phyloP scores from a whole-genome alignment of 2,888 invertebrate species.

The Scaeva pyrastri region DNA sequence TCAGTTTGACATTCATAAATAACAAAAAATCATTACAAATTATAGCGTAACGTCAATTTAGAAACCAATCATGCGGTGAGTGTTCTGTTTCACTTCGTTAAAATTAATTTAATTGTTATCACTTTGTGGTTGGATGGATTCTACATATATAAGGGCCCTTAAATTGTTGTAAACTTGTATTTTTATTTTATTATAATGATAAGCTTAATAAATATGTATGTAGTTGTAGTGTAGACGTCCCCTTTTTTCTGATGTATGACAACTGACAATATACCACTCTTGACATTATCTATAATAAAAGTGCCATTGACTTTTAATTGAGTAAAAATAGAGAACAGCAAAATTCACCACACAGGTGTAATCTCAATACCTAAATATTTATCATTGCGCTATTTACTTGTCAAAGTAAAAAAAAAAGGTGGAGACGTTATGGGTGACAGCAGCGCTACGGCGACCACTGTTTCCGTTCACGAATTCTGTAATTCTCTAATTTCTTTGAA shows the following conservation, averaged over 20 bases:
- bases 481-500: neutral
- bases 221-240: neutral
- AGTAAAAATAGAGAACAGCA: neutral
- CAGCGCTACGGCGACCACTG: too few species aligned
- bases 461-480: conserved; percentile 15
- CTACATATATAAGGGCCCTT: conserved; percentile 22
- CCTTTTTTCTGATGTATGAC: neutral
- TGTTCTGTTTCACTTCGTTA: conserved; percentile 35
- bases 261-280: neutral
- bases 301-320: conserved; percentile 31
- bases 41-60: conserved; percentile 32
- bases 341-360: conserved; percentile 29
- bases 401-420: conserved; percentile 7
- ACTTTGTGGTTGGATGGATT: conserved; percentile 32
- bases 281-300: conserved; percentile 3
- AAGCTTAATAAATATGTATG: neutral
- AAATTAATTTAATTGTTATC: conserved; percentile 49
- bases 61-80: conserved; percentile 29
- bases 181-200: conserved; percentile 4
- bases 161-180: conserved; percentile 19
- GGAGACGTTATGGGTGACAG: conserved; percentile 11
- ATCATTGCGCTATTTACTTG: neutral
- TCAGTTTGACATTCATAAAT: conserved; percentile 16
- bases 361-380: neutral
- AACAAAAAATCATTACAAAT: neutral